Conservation (phyloP, 2,113 vertebrate species). For the Tamias sibiricus region DNA sequence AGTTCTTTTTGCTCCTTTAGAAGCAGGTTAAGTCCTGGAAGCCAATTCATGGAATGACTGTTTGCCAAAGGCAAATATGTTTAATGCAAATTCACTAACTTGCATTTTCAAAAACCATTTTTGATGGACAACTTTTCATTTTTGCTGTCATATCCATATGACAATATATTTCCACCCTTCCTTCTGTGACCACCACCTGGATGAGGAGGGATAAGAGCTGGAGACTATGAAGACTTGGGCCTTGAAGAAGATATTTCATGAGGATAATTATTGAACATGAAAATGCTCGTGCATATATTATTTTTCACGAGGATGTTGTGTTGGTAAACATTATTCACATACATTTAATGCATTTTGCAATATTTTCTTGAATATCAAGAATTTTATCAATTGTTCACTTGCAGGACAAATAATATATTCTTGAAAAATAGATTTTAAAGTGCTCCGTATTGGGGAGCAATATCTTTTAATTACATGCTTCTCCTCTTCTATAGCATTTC, state of each 20-base stretch:
- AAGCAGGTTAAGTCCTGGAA: not conserved
- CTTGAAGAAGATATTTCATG: not conserved
- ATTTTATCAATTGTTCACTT: not conserved
- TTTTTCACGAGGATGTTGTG: not conserved
- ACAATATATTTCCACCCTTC: not conserved
- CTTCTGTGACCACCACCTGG: not conserved
- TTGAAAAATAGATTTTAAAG: not conserved
- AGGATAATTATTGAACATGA: not conserved
- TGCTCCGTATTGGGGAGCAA: not conserved
- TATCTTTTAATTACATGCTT: not conserved
- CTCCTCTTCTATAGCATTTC: not conserved
- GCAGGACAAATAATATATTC: not conserved
- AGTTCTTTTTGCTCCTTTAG: not conserved
- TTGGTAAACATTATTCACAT: not conserved
- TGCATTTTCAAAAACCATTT: not conserved
- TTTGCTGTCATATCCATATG: not conserved
- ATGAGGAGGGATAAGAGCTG: not conserved
- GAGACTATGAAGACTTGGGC: not conserved
- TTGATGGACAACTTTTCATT: not conserved
- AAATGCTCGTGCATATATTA: not conserved
- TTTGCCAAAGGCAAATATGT: not conserved
- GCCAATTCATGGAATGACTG: not conserved
- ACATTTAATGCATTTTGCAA: not conserved
- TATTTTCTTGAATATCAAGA: not conserved
- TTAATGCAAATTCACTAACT: not conserved